These are phyloP conservation scores for Pandemis heparana DNA, from an alignment of 2,888 invertebrate genomes.

Conservation along the genomic window DNA sequence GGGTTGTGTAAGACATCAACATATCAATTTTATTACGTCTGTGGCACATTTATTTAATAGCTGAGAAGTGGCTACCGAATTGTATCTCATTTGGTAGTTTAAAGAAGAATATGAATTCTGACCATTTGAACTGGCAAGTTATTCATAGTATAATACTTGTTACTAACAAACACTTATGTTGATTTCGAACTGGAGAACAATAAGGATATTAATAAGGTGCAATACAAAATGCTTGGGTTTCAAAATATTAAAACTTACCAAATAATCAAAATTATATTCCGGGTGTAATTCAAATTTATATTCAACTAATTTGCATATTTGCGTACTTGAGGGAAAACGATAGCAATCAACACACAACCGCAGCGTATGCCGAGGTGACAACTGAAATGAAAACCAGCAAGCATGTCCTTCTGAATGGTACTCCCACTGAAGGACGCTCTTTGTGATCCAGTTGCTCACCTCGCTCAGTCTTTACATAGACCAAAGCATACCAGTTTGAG, in stretches of 20 bases:
- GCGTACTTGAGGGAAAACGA: constrained; percentile 20
- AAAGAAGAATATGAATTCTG: not conserved
- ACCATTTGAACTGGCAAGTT: not conserved
- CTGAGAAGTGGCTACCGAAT: constrained; percentile 7
- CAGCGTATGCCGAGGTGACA: constrained; percentile 56
- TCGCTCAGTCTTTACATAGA: constrained; percentile 54
- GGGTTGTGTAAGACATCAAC: constrained; percentile 27
- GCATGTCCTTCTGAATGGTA: constrained; percentile 72
- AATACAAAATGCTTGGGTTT: not conserved
- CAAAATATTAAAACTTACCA: constrained; percentile 24
- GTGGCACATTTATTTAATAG: constrained; percentile 10
- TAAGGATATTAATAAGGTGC: too few species aligned
- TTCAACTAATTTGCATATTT: not conserved
- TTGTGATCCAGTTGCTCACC: constrained; percentile 78
- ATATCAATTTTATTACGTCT: constrained; percentile 26
- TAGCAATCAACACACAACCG: constrained; percentile 59
- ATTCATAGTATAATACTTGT: not conserved
- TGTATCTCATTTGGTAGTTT: not conserved
- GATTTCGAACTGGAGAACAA: too few species aligned
- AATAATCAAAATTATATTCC: not conserved
- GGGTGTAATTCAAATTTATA: not conserved
- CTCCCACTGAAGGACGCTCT: constrained; percentile 76
- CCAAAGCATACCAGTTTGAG: constrained; percentile 45
- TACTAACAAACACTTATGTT: too few species aligned
- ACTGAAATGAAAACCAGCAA: constrained; percentile 76